Conservation (phyloP, 2,113 vertebrate species). For the Gracilinanus agilis region DNA sequence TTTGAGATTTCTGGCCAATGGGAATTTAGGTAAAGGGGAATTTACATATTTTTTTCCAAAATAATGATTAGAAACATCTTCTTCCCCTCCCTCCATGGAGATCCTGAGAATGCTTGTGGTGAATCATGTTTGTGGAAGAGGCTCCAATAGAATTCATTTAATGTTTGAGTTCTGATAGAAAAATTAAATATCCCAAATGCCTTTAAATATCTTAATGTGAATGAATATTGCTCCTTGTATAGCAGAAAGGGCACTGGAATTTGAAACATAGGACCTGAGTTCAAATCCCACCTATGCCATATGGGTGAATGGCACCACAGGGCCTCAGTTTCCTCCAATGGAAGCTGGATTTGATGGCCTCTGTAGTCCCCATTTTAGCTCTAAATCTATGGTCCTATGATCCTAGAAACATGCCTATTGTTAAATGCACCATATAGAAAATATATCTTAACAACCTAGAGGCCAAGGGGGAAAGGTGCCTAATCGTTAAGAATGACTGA, state of each 20-base stretch:
- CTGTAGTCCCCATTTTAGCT: background rate
- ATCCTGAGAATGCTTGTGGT: background rate
- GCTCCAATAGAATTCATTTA: background rate
- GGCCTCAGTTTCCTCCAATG: background rate
- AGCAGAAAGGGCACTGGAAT: background rate
- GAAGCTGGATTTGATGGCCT: background rate
- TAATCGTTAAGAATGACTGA: background rate
- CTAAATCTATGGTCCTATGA: background rate
- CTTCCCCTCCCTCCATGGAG: background rate
- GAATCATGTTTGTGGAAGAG: background rate
- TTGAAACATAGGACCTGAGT: background rate
- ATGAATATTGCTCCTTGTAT: background rate
- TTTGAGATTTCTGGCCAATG: background rate
- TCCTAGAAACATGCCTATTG: background rate
- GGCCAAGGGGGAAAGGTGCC: background rate
- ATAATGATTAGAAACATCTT: background rate
- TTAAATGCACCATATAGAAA: background rate
- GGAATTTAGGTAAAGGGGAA: background rate
- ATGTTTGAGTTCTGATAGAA: background rate
- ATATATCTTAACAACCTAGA: background rate
- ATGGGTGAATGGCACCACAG: background rate
- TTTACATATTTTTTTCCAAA: background rate
- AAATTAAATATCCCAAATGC: background rate
- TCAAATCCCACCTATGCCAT: background rate
- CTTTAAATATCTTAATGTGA: background rate